These are phyloP conservation scores for Columbina picui DNA, from an alignment of 2,113 vertebrate species.

Conservation along the genomic window DNA sequence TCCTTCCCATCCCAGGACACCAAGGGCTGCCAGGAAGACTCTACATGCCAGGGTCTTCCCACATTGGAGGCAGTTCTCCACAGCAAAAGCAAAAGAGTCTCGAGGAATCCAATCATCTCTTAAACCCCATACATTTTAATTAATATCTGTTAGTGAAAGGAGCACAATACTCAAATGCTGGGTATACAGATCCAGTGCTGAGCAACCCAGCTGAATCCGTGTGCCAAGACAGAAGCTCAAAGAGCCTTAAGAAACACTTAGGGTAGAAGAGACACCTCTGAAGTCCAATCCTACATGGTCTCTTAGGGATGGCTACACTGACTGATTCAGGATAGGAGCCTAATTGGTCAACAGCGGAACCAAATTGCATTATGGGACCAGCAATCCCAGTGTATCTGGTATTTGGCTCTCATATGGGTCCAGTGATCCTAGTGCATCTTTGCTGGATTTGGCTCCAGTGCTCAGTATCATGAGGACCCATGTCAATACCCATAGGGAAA, in stretches of 20 bases:
- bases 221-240: neutral
- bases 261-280: neutral
- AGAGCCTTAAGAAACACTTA: neutral
- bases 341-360: neutral
- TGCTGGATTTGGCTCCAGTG: neutral
- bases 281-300: neutral
- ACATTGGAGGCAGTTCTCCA: fast-evolving
- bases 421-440: neutral
- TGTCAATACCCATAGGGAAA: neutral
- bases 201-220: neutral
- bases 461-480: too few relatives aligned
- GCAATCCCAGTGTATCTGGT: neutral
- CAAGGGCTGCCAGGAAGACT: neutral
- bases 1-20: neutral
- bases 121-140: neutral
- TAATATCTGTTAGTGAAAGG: neutral
- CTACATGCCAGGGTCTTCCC: fast-evolving
- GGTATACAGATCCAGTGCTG: neutral
- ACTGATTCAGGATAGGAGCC: neutral
- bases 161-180: neutral
- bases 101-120: neutral
- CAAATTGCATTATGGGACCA: neutral
- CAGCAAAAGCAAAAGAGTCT: neutral
- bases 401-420: neutral
- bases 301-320: neutral